Base-by-base conservation (phyloP, 2,797 vertebrate species). In the Spheniscus humboldti region DNA sequence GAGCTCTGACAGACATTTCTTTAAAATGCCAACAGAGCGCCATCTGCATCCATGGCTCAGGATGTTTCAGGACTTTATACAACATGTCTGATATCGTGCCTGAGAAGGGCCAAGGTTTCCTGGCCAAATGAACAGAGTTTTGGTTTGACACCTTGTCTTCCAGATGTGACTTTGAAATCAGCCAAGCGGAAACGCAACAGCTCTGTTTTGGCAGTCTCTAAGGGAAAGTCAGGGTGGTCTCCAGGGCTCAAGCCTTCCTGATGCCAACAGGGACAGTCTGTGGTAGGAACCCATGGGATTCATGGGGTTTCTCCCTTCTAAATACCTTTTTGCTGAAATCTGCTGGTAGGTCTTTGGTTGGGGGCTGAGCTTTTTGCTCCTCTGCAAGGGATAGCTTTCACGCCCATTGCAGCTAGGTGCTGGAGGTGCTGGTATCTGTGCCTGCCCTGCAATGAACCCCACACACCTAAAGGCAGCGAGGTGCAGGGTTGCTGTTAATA, bases 21-120 rank as follows among this genome's bases (percentile, higher is more conserved):
- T 94, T 86, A 97, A 93, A 88, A 96, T 63, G 16, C 59, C 93
- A 88, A 96, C 53, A 47, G 84, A 96, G 28, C 80, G 30, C 66
- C 43, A 5, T 33, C 85, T 28, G 94, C 87, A 66, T 78, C 90
- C 24, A 79, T 53, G n/a, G 87, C 66, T 72, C 86, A 35, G 35
- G 35, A 35, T 35, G 35, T 35, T 92, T 55, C 47, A 62, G 39
- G 39, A 72, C 31, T 35, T 85, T 78, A 6, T 66, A 57, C 15
- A 78, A 56, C 14, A 68, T 8, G 7, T 13, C n/a, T n/a, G 17
- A 30, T 39, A n/a, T 3, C 0, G 0, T 13, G 17, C 14, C n/a
- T 25, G 14, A 66, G 62, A 28, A 67, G 27, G 33, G 37, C 4
- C 13, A 37, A 63, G 35, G 10, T 28, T 84, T 72, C 63, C 24